These are phyloP conservation scores for Drosophila colorata DNA, from an alignment of 2,888 invertebrate genomes.

Conservation along the genomic window DNA sequence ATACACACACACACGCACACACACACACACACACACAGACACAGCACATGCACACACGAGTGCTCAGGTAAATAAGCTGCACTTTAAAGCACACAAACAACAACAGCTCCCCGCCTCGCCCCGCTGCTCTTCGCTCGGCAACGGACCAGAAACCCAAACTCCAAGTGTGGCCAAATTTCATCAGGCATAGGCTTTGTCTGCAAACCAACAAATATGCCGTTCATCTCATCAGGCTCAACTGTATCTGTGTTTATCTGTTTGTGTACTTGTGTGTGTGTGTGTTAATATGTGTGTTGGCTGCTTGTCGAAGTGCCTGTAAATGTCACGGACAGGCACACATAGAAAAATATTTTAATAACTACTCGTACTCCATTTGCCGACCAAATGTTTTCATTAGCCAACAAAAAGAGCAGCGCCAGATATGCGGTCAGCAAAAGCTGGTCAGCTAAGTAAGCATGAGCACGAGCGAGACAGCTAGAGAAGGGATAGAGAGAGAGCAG, in stretches of 20 bases:
- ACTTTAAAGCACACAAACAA: constrained; percentile 69
- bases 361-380: constrained; percentile 55
- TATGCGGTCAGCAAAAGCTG: constrained; percentile 27
- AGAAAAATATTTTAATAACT: constrained; percentile 75
- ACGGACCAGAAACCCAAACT: background rate
- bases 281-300: constrained; percentile 30
- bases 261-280: constrained; percentile 4
- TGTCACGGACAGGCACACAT: constrained; percentile 59
- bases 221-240: constrained; percentile 26
- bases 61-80: constrained; percentile 65
- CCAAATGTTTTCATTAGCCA: constrained; percentile 75
- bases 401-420: constrained; percentile 33
- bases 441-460: background rate
- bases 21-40: background rate
- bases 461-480: background rate
- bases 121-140: background rate
- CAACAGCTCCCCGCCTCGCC: constrained; percentile 8
- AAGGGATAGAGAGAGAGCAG: background rate
- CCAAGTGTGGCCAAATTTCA: constrained; percentile 32
- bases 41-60: background rate
- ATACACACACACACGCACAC: constrained; percentile 16
- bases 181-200: constrained; percentile 25
- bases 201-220: constrained; percentile 47
- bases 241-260: background rate
- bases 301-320: constrained; percentile 61